phyloP scores from a whole-genome alignment of 2,888 invertebrate genomes.

The Salticus scenicus region DNA sequence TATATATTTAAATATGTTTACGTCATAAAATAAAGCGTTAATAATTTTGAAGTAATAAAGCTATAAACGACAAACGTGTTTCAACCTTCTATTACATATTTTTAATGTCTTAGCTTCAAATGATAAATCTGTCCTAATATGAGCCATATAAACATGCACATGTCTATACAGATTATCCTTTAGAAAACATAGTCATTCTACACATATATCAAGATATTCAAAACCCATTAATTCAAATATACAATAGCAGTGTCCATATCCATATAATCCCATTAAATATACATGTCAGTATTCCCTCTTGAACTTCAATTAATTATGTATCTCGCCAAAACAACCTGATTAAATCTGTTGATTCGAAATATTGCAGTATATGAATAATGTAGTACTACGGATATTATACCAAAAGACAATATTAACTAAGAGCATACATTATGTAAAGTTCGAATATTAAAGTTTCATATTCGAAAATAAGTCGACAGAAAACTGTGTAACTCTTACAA shows the following conservation, averaged over 20 bases:
- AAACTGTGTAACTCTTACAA: too few relatives aligned
- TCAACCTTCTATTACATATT: too few relatives aligned
- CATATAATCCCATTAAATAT: background rate
- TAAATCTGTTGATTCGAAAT: background rate
- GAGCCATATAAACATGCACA: background rate
- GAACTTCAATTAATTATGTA: conserved; percentile 16
- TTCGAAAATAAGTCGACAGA: too few relatives aligned
- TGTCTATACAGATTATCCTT: background rate
- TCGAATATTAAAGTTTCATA: too few relatives aligned
- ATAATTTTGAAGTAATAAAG: too few relatives aligned
- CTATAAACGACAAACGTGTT: too few relatives aligned
- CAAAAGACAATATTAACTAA: too few relatives aligned
- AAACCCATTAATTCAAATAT: conserved; percentile 1
- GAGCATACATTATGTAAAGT: too few relatives aligned
- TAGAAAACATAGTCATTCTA: background rate
- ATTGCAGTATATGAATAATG: background rate
- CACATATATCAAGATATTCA: background rate
- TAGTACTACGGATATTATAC: background rate
- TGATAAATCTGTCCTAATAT: too few relatives aligned
- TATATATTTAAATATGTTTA: too few relatives aligned
- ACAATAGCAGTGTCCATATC: conserved; percentile 1
- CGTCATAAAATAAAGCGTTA: too few relatives aligned
- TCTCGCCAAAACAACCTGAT: background rate
- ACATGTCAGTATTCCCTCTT: background rate
- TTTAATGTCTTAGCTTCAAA: too few relatives aligned